A percentile compares a stretch with the other conserved stretches of the same genome.
phyloP scores from a whole-genome alignment of 2,113 vertebrate species.

The Oostethus manadensis region DNA sequence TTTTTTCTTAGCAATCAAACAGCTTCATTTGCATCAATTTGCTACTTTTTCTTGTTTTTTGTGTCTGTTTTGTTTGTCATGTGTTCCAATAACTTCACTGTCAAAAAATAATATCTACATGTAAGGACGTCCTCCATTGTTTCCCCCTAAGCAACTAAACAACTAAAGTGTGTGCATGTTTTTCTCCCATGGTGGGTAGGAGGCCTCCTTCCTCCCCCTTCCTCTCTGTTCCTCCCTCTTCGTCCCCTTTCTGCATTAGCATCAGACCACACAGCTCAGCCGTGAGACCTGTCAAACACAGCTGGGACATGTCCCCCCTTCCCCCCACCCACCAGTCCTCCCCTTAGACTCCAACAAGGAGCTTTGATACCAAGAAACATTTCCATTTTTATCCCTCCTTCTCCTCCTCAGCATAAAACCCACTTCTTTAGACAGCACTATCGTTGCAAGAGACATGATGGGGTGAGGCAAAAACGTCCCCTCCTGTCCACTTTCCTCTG shows the following conservation, averaged over 20 bases:
- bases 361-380: conserved; percentile 66
- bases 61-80: not conserved
- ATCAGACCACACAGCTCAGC: conserved; percentile 70
- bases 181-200: conserved; percentile 28
- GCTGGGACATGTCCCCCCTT: conserved; percentile 63
- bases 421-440: not conserved
- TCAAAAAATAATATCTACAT: not conserved
- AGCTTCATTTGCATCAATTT: no score
- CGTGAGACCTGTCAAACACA: conserved; percentile 69
- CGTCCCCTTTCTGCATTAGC: conserved; percentile 34
- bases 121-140: not conserved
- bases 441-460: conserved; percentile 56
- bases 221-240: not conserved
- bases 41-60: not conserved
- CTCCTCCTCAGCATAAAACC: conserved; percentile 62
- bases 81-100: not conserved
- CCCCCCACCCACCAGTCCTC: conserved; percentile 31
- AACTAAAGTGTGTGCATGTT: not conserved
- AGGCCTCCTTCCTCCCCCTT: conserved; percentile 17
- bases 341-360: conserved; percentile 56
- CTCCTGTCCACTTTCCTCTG: no score
- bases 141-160: not conserved
- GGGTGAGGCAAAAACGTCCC: conserved; percentile 22
- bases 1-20: no score
- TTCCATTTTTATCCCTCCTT: conserved; percentile 68